phyloP scores from a whole-genome alignment of 2,113 vertebrate genomes.

The Potamarius usumacintae region DNA sequence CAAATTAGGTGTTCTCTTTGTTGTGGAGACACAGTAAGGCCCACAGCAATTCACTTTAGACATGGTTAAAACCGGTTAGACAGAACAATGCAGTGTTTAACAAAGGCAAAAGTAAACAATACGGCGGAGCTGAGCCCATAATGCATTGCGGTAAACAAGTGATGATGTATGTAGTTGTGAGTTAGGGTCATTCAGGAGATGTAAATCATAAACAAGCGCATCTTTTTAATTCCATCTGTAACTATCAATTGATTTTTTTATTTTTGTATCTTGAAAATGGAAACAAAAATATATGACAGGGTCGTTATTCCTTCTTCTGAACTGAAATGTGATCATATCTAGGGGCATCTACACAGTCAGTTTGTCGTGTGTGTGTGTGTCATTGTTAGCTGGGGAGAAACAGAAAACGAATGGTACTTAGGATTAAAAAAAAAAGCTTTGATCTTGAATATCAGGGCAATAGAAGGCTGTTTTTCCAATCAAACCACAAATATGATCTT shows the following conservation, averaged over 20 bases:
- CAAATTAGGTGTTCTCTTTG: too few relatives aligned
- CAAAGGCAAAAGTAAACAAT: too few relatives aligned
- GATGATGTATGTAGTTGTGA: too few relatives aligned
- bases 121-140: too few relatives aligned
- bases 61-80: too few relatives aligned
- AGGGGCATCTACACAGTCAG: not conserved
- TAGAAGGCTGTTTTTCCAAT: not conserved
- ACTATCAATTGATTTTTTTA: not conserved
- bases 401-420: slow-evolving; percentile 10
- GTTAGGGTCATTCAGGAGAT: not conserved
- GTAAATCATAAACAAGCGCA: not conserved
- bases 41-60: too few relatives aligned
- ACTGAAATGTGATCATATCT: slow-evolving; percentile 29
- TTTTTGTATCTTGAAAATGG: not conserved
- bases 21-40: too few relatives aligned
- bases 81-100: too few relatives aligned
- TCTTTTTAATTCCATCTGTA: not conserved
- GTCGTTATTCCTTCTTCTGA: not conserved
- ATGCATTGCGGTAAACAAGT: too few relatives aligned
- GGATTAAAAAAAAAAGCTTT: not conserved
- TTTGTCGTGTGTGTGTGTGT: slow-evolving; percentile 16
- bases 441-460: slow-evolving; percentile 10
- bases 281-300: too few relatives aligned
- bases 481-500: not conserved
- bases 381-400: not conserved